Evolutionary conservation across 2,888 invertebrate species (phyloP).

Genomic region (Drosophila lutescens): DNA sequence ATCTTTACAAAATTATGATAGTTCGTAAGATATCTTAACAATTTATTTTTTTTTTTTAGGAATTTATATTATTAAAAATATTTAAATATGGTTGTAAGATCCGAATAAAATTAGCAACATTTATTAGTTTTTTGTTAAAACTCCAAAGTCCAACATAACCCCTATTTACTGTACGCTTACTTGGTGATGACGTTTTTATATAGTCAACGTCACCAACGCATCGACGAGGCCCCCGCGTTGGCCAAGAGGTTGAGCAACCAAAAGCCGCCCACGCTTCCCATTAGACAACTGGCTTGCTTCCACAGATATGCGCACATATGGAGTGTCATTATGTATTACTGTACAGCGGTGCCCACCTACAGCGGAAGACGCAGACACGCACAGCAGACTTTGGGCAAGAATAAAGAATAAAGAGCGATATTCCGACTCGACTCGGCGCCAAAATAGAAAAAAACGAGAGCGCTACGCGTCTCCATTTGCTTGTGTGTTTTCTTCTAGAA

Average conservation of each 20-base stretch:
- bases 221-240: conserved; percentile 26
- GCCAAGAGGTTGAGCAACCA: conserved; percentile 37
- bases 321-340: conserved; percentile 35
- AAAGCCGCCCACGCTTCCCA: conserved; percentile 39
- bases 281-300: conserved; percentile 41
- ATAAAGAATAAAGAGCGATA: conserved; percentile 40
- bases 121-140: no score
- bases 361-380: conserved; percentile 9
- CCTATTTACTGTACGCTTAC: conserved; percentile 1
- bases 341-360: conserved; percentile 35
- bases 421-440: conserved; percentile 16
- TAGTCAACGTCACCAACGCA: conserved; percentile 37
- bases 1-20: no score
- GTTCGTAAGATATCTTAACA: no score
- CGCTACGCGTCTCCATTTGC: conserved; percentile 23
- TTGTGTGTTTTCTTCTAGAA: conserved; percentile 70
- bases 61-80: no score
- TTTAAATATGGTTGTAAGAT: no score
- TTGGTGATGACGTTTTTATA: conserved; percentile 25
- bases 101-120: no score
- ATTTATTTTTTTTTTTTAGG: no score
- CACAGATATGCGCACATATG: conserved; percentile 40
- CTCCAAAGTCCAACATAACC: neutral
- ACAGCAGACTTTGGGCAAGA: conserved; percentile 12
- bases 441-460: conserved; percentile 9